Conservation (phyloP, 2,888 invertebrate species). For the Drosophila peninsularis region DNA sequence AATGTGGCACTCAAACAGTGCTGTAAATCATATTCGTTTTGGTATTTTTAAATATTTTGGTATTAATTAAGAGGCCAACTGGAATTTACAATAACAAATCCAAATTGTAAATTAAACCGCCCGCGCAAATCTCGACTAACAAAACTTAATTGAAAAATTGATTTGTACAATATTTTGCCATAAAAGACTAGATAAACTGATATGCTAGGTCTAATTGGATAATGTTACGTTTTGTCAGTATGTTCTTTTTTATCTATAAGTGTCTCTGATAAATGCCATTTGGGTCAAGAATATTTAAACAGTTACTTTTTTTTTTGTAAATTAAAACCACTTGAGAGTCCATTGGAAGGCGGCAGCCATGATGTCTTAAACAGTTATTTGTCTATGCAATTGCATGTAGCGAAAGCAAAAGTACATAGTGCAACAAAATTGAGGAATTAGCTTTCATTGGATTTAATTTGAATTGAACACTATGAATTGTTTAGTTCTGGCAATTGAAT, state of each 20-base stretch:
- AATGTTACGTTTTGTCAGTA: constrained; percentile 25
- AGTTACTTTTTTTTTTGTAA: constrained; percentile 15
- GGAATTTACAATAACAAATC: constrained; percentile 22
- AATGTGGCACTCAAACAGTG: constrained; percentile 1
- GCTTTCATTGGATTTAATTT: background rate
- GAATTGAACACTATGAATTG: too few relatives aligned
- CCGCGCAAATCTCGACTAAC: constrained; percentile 26
- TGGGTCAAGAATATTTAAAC: constrained; percentile 64
- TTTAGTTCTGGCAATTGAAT: background rate
- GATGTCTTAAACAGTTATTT: constrained; percentile 10
- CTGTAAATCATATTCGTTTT: constrained; percentile 1
- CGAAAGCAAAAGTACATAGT: background rate
- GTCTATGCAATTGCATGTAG: background rate
- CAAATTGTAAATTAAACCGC: constrained; percentile 27
- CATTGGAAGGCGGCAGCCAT: constrained; percentile 6
- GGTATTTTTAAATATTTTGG: constrained; percentile 1
- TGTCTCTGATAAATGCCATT: constrained; percentile 49
- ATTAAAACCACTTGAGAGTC: constrained; percentile 9
- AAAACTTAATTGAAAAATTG: constrained; percentile 10
- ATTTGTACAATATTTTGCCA: background rate
- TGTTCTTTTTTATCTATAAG: constrained; percentile 33
- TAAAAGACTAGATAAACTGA: background rate
- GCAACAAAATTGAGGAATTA: constrained; percentile 1
- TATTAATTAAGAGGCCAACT: constrained; percentile 1
- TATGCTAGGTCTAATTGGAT: background rate